Percentiles rank a stretch among this genome's conserved stretches.
phyloP scores from a whole-genome alignment of 2,888 invertebrate genomes.

The Hydraecia micacea region DNA sequence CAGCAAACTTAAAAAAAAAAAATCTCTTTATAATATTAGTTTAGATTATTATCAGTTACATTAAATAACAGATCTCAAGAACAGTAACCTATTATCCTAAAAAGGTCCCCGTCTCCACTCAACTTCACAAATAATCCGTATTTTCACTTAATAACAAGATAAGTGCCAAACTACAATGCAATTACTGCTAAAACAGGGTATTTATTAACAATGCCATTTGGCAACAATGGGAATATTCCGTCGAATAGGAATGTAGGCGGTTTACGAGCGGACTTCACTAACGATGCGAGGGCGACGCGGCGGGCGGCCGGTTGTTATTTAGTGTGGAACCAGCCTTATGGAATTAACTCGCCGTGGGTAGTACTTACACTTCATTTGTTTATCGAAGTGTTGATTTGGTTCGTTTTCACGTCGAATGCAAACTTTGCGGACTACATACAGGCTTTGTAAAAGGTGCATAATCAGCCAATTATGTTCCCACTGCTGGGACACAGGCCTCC shows the following conservation, averaged over 20 bases:
- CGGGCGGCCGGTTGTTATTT: slow-evolving; percentile 62
- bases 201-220: slow-evolving; percentile 75
- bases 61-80: background rate
- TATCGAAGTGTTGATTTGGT: slow-evolving; percentile 39
- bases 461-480: no score
- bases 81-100: background rate
- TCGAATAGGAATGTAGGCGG: slow-evolving; percentile 67
- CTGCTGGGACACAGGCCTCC: no score
- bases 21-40: no score
- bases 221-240: slow-evolving; percentile 73
- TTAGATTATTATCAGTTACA: no score
- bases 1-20: no score
- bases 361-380: slow-evolving; percentile 50
- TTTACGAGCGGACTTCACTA: slow-evolving; percentile 66
- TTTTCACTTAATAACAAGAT: slow-evolving; percentile 12
- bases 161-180: slow-evolving; percentile 37
- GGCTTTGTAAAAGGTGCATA: background rate
- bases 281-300: slow-evolving; percentile 60
- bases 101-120: background rate
- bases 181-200: slow-evolving; percentile 36
- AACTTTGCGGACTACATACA: background rate
- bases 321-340: slow-evolving; percentile 63
- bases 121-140: background rate
- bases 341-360: slow-evolving; percentile 43
- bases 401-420: background rate